These are phyloP conservation scores for Calypte anna DNA, from an alignment of 2,113 vertebrate genomes.

Conservation along the genomic window DNA sequence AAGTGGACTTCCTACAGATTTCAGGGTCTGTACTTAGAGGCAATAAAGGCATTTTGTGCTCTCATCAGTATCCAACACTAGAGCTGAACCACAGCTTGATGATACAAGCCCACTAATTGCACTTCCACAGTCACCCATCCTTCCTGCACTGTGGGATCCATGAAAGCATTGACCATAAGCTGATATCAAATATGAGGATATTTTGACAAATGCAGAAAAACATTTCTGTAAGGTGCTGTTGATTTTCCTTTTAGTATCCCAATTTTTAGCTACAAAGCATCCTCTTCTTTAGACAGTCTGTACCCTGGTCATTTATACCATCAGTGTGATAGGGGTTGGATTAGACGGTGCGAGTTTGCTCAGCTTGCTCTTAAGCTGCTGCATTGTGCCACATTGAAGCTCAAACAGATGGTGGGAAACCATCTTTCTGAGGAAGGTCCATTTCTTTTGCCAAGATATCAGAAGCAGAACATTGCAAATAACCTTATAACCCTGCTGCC, in stretches of 20 bases:
- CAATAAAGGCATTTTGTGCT: background rate
- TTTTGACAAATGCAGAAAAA: background rate
- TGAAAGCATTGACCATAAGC: background rate
- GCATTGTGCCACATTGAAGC: background rate
- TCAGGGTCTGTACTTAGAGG: background rate
- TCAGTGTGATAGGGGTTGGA: fast-evolving
- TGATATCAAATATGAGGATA: background rate
- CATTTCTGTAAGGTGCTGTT: background rate
- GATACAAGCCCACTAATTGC: slow-evolving; percentile 4
- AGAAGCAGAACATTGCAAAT: background rate
- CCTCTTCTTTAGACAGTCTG: background rate
- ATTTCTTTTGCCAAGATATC: background rate
- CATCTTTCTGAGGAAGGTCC: background rate
- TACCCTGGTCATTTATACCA: background rate
- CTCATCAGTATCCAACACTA: background rate
- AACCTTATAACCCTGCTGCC: background rate
- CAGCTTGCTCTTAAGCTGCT: background rate
- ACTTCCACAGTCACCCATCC: background rate
- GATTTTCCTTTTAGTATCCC: background rate
- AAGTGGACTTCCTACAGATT: slow-evolving; percentile 1
- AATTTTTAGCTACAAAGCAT: background rate
- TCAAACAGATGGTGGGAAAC: background rate
- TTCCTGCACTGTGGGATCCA: fast-evolving
- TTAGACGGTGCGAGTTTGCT: background rate
- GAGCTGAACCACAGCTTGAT: background rate